These are phyloP conservation scores for Steinernema hermaphroditum DNA, from an alignment of 2,888 invertebrate genomes.

Conservation along the genomic window DNA sequence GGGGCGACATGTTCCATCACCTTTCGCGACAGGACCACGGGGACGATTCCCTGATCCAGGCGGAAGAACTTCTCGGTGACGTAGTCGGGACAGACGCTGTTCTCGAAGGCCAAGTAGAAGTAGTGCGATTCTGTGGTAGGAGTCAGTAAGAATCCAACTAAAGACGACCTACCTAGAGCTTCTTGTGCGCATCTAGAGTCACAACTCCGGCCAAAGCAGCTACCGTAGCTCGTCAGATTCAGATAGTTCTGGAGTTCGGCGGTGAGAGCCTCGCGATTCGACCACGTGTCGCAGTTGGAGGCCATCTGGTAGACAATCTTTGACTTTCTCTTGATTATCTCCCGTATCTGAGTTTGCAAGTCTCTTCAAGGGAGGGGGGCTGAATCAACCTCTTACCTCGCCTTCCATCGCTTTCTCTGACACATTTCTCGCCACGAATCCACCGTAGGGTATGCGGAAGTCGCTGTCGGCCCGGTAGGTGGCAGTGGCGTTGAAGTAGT, in stretches of 20 bases:
- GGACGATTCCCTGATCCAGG: not conserved
- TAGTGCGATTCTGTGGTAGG: not conserved
- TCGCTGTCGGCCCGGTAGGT: constrained; percentile 38
- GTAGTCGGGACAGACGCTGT: constrained; percentile 10
- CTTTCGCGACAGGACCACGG: not conserved
- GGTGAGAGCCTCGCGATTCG: not conserved
- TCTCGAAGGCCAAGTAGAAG: constrained; percentile 24
- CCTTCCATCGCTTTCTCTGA: not conserved
- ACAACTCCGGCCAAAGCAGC: not conserved
- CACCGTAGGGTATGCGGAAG: constrained; percentile 32
- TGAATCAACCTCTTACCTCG: not conserved
- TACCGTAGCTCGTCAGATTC: constrained; percentile 1
- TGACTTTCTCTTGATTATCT: not conserved
- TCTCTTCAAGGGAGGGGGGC: not conserved
- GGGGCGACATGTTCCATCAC: not conserved
- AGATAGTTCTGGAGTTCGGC: not conserved
- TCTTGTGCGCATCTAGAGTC: not conserved
- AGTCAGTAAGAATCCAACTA: no score
- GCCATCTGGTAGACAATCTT: constrained; percentile 33
- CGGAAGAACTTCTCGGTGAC: constrained; percentile 25
- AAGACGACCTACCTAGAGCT: not conserved
- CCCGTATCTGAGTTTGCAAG: constrained; percentile 10
- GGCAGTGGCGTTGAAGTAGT: constrained; percentile 37
- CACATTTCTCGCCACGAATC: constrained; percentile 19
- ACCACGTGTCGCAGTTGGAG: constrained; percentile 35